Conservation (phyloP, 1,140 invertebrate genomes). For the Bilobella aurantiaca region DNA sequence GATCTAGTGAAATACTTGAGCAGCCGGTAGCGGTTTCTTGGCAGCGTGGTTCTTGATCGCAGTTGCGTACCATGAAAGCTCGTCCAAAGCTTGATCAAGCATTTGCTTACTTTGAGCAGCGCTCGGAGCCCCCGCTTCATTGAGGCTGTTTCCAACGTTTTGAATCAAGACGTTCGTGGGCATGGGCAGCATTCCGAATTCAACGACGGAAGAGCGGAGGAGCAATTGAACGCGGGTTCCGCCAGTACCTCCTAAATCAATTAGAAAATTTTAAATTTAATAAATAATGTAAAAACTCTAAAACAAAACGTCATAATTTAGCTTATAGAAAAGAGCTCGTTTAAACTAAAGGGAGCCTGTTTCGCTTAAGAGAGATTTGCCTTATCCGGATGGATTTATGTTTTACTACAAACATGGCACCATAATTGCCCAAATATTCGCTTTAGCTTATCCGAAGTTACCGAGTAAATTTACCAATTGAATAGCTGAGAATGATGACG, state of each 20-base stretch:
- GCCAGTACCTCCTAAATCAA: slow-evolving; percentile 42
- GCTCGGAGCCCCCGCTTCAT: slow-evolving; percentile 38
- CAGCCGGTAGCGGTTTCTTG: neutral
- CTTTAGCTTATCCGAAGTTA: neutral
- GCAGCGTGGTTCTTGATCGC: slow-evolving; percentile 38
- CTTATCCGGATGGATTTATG: too few species aligned
- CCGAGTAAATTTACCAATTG: slow-evolving; percentile 38
- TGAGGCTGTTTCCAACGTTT: slow-evolving; percentile 38
- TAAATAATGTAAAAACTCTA: neutral
- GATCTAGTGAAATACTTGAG: neutral
- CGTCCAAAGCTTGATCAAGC: slow-evolving; percentile 37
- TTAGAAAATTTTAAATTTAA: neutral
- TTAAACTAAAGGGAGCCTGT: too few species aligned
- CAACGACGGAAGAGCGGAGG: slow-evolving; percentile 41
- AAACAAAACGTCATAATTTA: neutral
- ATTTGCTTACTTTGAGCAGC: slow-evolving; percentile 37
- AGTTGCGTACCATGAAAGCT: slow-evolving; percentile 41
- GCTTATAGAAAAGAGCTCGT: neutral
- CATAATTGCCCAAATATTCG: too few species aligned
- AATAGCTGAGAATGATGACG: slow-evolving; percentile 43
- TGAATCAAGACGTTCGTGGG: slow-evolving; percentile 42
- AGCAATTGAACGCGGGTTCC: slow-evolving; percentile 43
- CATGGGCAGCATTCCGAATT: slow-evolving; percentile 43
- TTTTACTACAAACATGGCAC: too few species aligned
- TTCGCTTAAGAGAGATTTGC: too few species aligned